Evolutionary conservation across 2,113 vertebrate genomes (phyloP), one percentile per base, ranked within the genome.

Genomic region (Vidua macroura): DNA sequence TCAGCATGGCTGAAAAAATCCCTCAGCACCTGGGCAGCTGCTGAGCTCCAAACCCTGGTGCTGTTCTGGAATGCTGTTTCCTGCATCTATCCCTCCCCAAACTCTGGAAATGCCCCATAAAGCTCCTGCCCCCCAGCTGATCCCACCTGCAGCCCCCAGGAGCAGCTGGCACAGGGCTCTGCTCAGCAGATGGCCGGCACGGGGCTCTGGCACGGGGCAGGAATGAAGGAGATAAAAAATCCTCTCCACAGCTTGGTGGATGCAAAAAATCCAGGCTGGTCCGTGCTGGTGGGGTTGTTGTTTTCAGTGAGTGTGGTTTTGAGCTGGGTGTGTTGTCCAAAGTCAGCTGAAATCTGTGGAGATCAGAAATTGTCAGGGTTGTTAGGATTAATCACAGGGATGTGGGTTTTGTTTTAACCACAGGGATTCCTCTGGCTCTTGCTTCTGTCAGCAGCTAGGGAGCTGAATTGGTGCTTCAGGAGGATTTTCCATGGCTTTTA

Each of bases 1-100:
- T n/a, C n/a, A n/a, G 31, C 62, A 91, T 0, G 0, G 23, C 28
- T 70, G 5, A 12, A 52, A 14, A 22, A 56, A 56, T 14, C 31
- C 55, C 55, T 56, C 31, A 56, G 31, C 31, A 56, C 31, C 31
- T 22, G 55, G 49, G 48, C 48, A 49, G 23, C 48, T 33, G 53
- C 30, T 55, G 30, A 21, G 53, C 53, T 55, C 53, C 49, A 51
- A 25, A 25, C 14, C 55, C 31, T 23, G 55, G 55, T 20, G 14
- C 21, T n/a, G 55, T 56, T 33, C 33, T 58, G 55, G 20, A 6
- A 23, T n/a, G 33, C 20, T 58, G 12, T n/a, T 58, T 23, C 31
- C 55, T 15, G 33, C 49, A 17, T 8, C 21, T 46, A 30, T 46
- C 33, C 27, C 35, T 28, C 27, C 76, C 27, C 22, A 46, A 48